Base-by-base conservation (phyloP, 2,888 invertebrate species). In the Chrysodeixis includens region DNA sequence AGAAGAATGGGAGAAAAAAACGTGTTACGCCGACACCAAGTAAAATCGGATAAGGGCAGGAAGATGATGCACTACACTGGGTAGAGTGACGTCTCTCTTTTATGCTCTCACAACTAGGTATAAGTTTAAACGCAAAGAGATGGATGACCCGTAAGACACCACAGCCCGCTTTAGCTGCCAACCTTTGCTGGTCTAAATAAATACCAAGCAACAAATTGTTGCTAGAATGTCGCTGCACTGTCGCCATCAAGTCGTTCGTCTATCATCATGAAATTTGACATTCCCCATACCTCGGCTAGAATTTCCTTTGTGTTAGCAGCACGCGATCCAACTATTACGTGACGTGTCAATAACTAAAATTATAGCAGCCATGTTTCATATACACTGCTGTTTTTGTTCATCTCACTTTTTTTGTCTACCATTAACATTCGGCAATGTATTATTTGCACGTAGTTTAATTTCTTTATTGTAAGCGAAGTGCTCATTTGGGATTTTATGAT, bases 251-350 rank as follows among this genome's bases (percentile, higher is more conserved):
- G 66, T 82, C 62, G 72, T 60, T 57, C 74, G 75, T 78, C 61
- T 74, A 67, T 62, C 76, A 77, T 76, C 53, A 60, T 66, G 46
- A 66, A 56, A 71, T 85, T 86, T 86, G 85, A 86, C 84, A 82
- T 86, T 79, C 76, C 54, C 79, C 78, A 81, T 82, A 81, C 79
- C 81, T 81, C 73, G 78, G 78, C 69, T 79, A 83, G 78, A 82
- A 86, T 87, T 88, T 86, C 84, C 88, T 88, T 88, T 86, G 88
- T 87, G 77, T 80, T 62, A 49, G 57, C 51, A 69, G 79, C 92
- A 92, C 92, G 92, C 92, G 82, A 92, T 90, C 69, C 72, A 62
- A 66, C 89, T 84, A 92, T 92, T 91, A 92, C 79, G 71, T 83
- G 80, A 89, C 87, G 86, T 88, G 88, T 90, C 90, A 90, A 90